Percentiles rank a stretch among this genome's conserved stretches.
phyloP scores from a whole-genome alignment of 2,797 vertebrate genomes.

The Florisuga fusca region DNA sequence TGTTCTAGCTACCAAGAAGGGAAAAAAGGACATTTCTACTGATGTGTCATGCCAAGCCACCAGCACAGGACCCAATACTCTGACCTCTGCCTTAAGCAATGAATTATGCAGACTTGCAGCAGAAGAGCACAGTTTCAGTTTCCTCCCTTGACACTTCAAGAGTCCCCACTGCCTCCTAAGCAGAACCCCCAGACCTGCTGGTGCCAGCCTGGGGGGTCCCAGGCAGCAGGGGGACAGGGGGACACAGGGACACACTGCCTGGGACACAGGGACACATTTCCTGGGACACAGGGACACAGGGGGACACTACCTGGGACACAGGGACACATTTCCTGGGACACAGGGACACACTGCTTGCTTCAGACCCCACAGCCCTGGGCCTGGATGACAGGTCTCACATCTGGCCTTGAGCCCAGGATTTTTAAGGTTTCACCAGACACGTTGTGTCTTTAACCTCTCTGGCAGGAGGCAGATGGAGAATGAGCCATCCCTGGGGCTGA shows the following conservation, averaged over 20 bases:
- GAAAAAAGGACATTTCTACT: neutral
- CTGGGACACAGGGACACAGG: too few relatives aligned
- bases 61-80: conserved; percentile 41
- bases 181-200: neutral
- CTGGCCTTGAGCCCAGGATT: neutral
- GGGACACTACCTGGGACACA: too few relatives aligned
- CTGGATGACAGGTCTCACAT: neutral
- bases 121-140: conserved; percentile 29
- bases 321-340: too few relatives aligned
- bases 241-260: too few relatives aligned
- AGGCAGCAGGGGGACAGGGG: too few relatives aligned
- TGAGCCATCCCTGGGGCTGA: neutral
- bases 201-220: neutral
- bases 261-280: too few relatives aligned
- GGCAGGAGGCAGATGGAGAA: neutral
- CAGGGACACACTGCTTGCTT: accelerated
- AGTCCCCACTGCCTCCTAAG: accelerated
- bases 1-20: neutral
- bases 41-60: neutral
- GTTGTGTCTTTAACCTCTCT: neutral
- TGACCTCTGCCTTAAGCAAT: conserved; percentile 45
- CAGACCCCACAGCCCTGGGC: neutral
- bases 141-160: neutral
- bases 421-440: neutral
- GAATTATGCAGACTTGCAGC: conserved; percentile 20